Evolutionary conservation across 2,888 invertebrate genomes (phyloP), one percentile per base, ranked within the genome.

Genomic region (Julus scanicus): DNA sequence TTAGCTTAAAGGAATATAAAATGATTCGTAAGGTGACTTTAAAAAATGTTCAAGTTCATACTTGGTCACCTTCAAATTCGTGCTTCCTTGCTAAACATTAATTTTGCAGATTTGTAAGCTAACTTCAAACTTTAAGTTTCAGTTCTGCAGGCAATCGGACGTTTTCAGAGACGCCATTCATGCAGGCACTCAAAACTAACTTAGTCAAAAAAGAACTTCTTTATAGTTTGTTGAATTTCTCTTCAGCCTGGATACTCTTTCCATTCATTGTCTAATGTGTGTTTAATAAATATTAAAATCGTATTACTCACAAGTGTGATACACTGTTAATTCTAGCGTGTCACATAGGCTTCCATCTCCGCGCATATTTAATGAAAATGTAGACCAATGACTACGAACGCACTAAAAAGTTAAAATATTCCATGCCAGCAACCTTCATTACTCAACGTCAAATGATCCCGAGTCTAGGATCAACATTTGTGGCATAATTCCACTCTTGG

Each of bases 221-320:
- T 44, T 44, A n/a, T 71, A 63, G 17, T 63, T 63, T n/a, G 71
- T 20, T 4, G 71, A 71, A 80, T 37, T 80, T 20, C 13, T 37
- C 20, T 29, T 71, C 71, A 71, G 9, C 71, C 6, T 20, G 11
- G 37, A 6, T 37, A 80, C 80, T 37, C 80, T 80, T 80, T 80
- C 80, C 80, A 80, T 80, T 80, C 80, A 80, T 80, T 80, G 80
- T 80, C 80, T 80, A 80, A 80, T 80, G 80, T 80, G 29, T 80
- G 80, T 80, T 80, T 80, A 80, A 80, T 80, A 37, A 80, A 80
- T 80, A 80, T 80, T 80, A 80, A 80, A 80, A 80, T 80, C 80
- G 80, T 80, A 80, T 80, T 37, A 80, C 80, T 80, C 80, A 80
- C 80, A 11, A 80, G 80, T 37, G 80, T 80, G 80, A 29, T 29